A percentile compares a stretch with the other conserved stretches of the same genome.
These are phyloP conservation scores for Sebastes nivosus DNA, from an alignment of 2,797 vertebrate species.

Conservation along the genomic window DNA sequence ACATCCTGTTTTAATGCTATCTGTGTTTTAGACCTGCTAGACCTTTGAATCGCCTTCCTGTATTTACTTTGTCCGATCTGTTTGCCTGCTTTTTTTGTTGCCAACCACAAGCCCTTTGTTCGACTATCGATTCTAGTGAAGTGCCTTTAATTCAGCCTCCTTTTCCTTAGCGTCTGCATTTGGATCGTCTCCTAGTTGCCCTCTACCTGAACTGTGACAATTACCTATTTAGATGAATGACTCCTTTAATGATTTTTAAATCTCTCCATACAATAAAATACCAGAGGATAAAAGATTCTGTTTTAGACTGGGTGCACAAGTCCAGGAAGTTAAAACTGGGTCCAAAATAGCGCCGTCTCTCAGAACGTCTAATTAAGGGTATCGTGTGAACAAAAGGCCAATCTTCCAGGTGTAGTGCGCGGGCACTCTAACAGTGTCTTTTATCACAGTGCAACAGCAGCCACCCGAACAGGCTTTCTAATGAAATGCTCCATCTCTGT, in stretches of 20 bases:
- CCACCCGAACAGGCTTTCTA: conserved; percentile 61
- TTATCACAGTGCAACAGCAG: conserved; percentile 50
- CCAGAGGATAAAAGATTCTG: not conserved
- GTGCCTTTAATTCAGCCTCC: conserved; percentile 3
- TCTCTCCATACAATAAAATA: not conserved
- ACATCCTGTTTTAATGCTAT: not conserved
- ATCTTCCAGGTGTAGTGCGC: conserved; percentile 54
- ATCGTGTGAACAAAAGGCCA: conserved; percentile 47
- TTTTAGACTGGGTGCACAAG: not conserved
- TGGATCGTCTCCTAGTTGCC: not conserved
- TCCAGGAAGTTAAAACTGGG: not conserved
- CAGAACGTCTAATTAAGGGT: conserved; percentile 41
- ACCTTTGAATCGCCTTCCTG: not conserved
- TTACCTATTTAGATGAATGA: conserved; percentile 8
- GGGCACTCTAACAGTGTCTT: conserved; percentile 48
- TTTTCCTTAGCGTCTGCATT: not conserved
- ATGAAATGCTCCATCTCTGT: conserved; percentile 79
- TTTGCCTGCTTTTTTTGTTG: not conserved
- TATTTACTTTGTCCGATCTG: not conserved
- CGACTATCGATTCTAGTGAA: not conserved
- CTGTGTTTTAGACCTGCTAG: not conserved
- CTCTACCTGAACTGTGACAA: conserved; percentile 1
- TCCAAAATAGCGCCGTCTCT: not conserved
- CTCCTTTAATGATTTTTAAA: not conserved
- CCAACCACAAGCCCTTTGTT: not conserved